These are phyloP conservation scores for Lepidurus packardi DNA, from an alignment of 1,140 invertebrate genomes.

Conservation along the genomic window DNA sequence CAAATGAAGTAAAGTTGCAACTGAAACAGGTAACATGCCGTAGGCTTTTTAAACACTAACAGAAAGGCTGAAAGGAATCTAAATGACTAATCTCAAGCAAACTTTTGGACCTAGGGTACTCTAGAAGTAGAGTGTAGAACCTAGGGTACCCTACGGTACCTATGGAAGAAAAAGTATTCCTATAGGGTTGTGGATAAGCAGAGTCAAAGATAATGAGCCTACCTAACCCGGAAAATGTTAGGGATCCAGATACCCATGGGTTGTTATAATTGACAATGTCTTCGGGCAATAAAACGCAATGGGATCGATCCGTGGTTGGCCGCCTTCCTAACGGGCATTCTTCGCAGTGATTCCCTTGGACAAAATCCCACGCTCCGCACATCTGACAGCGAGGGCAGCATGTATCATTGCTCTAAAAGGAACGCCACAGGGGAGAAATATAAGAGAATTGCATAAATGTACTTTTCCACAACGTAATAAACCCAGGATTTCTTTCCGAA, in stretches of 20 bases:
- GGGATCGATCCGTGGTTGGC: slow-evolving; percentile 44
- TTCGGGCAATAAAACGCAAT: slow-evolving; percentile 50
- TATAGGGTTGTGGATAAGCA: not conserved
- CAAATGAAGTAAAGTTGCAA: slow-evolving; percentile 49
- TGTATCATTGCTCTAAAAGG: slow-evolving; percentile 47
- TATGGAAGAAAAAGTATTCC: not conserved
- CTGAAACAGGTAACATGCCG: not conserved
- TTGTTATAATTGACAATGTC: slow-evolving; percentile 52
- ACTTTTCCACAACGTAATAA: not conserved
- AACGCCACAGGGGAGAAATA: slow-evolving; percentile 31
- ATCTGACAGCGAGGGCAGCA: slow-evolving; percentile 58
- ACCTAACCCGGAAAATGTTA: slow-evolving; percentile 50
- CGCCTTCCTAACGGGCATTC: slow-evolving; percentile 51
- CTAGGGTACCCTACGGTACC: not conserved
- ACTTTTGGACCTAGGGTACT: too few species aligned
- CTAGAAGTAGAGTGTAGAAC: too few species aligned
- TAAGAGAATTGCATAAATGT: not conserved
- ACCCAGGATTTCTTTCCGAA: not conserved
- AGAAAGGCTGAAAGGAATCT: not conserved
- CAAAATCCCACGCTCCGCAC: slow-evolving; percentile 57
- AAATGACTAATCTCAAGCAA: not conserved
- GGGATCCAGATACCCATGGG: slow-evolving; percentile 54
- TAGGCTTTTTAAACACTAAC: not conserved
- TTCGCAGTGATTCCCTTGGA: slow-evolving; percentile 56
- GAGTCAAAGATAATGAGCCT: slow-evolving; percentile 24